Evolutionary conservation across 1,140 invertebrate species (phyloP).

Genomic region (Oryzaephilus surinamensis): DNA sequence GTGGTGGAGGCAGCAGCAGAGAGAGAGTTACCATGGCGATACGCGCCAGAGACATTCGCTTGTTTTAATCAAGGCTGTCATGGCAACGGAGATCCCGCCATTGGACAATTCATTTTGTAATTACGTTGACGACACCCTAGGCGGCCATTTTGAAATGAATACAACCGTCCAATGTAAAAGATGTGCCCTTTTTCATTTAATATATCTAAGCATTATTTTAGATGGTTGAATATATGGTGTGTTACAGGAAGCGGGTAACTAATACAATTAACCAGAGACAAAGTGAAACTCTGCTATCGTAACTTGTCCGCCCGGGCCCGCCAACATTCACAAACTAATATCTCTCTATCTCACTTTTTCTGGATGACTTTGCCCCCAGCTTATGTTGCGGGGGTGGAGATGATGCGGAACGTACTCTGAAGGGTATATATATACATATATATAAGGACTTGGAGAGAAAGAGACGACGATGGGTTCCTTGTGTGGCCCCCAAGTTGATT

Average conservation of each 20-base stretch:
- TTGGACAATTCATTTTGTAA: slow-evolving; percentile 41
- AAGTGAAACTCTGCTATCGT: slow-evolving; percentile 38
- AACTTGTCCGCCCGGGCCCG: slow-evolving; percentile 27
- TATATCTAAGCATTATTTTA: too few relatives aligned
- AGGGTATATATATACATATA: too few relatives aligned
- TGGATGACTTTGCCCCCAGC: too few relatives aligned
- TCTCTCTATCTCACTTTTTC: neutral
- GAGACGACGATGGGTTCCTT: slow-evolving; percentile 28
- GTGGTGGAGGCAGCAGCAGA: neutral
- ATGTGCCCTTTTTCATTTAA: slow-evolving; percentile 14
- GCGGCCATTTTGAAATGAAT: slow-evolving; percentile 39
- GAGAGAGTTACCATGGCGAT: slow-evolving; percentile 30
- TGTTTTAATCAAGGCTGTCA: slow-evolving; percentile 40
- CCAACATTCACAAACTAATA: too few relatives aligned
- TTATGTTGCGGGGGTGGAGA: neutral
- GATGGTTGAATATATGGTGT: too few relatives aligned
- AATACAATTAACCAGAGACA: slow-evolving; percentile 40
- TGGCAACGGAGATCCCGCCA: slow-evolving; percentile 39
- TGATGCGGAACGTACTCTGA: neutral
- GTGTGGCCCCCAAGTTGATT: slow-evolving; percentile 32
- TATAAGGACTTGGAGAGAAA: too few relatives aligned
- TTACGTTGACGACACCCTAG: slow-evolving; percentile 40
- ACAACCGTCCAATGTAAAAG: slow-evolving; percentile 28
- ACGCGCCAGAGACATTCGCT: slow-evolving; percentile 34
- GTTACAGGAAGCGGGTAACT: slow-evolving; percentile 31